These are phyloP conservation scores for Drosophila ohnishii DNA, from an alignment of 1,140 invertebrate species.

Conservation along the genomic window DNA sequence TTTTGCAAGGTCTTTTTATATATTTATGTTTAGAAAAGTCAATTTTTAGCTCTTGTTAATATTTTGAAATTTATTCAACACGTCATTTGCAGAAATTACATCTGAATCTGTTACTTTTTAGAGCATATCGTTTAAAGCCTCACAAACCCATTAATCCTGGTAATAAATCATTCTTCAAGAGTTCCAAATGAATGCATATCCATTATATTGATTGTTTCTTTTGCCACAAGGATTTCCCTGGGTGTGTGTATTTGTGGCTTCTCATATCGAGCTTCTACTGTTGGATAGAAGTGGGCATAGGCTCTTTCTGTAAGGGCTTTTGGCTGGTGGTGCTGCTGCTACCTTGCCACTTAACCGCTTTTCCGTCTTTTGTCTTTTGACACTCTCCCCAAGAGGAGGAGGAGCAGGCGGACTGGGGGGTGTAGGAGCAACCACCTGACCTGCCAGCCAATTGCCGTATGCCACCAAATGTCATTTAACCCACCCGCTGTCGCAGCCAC, in stretches of 20 bases:
- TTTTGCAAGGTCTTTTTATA: too few relatives aligned
- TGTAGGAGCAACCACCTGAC: constrained; percentile 62
- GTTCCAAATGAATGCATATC: not conserved
- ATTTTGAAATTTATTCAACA: not conserved
- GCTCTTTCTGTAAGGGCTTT: constrained; percentile 53
- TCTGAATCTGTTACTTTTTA: not conserved
- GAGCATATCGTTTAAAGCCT: not conserved
- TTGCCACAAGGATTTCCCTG: not conserved
- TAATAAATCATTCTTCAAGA: constrained; percentile 5
- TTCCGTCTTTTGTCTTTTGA: constrained; percentile 75
- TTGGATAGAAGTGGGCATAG: constrained; percentile 51
- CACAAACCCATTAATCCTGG: not conserved
- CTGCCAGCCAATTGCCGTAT: constrained; percentile 62
- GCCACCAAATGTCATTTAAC: constrained; percentile 72
- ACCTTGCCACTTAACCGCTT: constrained; percentile 74
- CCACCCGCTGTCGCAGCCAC: constrained; percentile 21
- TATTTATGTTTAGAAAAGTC: not conserved
- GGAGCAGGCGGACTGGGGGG: constrained; percentile 1
- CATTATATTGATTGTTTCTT: constrained; percentile 14
- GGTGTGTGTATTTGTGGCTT: not conserved
- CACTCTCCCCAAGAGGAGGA: constrained; percentile 45
- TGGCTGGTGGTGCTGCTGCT: constrained; percentile 52
- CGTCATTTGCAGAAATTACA: not conserved
- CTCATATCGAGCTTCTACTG: constrained; percentile 7
- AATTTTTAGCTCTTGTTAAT: not conserved